Conservation (phyloP, 2,888 invertebrate genomes). For the Arge pagana region DNA sequence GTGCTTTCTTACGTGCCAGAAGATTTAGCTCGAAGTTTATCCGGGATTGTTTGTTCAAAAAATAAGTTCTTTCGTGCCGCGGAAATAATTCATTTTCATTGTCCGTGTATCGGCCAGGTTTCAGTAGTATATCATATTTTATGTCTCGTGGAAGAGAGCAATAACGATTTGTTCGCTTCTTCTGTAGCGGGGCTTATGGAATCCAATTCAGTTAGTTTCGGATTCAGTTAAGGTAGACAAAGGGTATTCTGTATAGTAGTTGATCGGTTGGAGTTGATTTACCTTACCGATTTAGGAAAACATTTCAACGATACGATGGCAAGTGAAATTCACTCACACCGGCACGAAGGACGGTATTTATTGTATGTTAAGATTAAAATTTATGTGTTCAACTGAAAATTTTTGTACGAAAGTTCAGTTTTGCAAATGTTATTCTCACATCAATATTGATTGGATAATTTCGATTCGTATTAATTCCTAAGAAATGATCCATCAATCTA, state of each 20-base stretch:
- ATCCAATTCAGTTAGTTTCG: constrained; percentile 8
- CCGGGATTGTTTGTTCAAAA: too few species aligned
- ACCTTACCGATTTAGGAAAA: constrained; percentile 1
- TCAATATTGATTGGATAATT: too few species aligned
- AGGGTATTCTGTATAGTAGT: background rate
- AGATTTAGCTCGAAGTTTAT: too few species aligned
- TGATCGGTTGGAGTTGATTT: background rate
- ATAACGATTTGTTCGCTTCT: constrained; percentile 3
- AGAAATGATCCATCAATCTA: too few species aligned
- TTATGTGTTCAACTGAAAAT: too few species aligned
- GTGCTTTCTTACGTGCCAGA: too few species aligned
- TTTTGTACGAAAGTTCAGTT: too few species aligned
- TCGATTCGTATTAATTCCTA: too few species aligned
- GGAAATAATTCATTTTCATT: too few species aligned
- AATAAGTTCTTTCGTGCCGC: too few species aligned
- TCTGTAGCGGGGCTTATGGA: background rate
- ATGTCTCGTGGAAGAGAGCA: constrained; percentile 7
- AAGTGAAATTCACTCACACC: constrained; percentile 14
- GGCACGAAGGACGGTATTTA: background rate
- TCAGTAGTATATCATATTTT: constrained; percentile 2
- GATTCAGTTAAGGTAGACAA: background rate
- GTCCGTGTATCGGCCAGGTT: background rate
- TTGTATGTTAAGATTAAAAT: too few species aligned
- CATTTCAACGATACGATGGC: constrained; percentile 10
- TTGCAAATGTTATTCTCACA: too few species aligned